Evolutionary conservation across 2,888 invertebrate genomes (phyloP), one percentile per base, ranked within the genome.

Genomic region (Chaetoderma sp.): DNA sequence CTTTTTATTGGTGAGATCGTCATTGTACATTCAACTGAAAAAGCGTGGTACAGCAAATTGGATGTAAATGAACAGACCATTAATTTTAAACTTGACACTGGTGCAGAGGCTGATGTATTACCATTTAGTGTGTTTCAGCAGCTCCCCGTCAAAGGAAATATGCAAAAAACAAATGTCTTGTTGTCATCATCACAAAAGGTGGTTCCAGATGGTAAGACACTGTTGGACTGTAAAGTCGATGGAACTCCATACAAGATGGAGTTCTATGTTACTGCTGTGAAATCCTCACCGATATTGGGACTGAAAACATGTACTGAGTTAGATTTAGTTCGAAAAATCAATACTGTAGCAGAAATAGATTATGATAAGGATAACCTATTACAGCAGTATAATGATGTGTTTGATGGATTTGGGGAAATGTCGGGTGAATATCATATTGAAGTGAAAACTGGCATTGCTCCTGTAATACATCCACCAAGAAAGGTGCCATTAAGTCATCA

Each of bases 81-180:
- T 21, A 42, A 61, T 50, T 68, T 68, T 44, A 65, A 68, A 58
- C 49, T 66, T 6, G 65, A 68, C 57, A 66, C 65, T 30, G 68
- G 62, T 30, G 62, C 62, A 13, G 60, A 66, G 32, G 59, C 61
- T n/a, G 67, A 72, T 44, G 39, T 67, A 8, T 55, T 72, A 23
- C 59, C 67, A 18, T 13, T 55, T 30, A 18, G 16, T 13, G 23
- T 52, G 4, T 62, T 39, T 25, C 16, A 44, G 3, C 61, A 59
- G 33, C 21, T 68, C 4, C 60, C 8, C 18, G 27, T 25, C 2
- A 32, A 23, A n/a, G n/a, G n/a, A n/a, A n/a, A n/a, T n/a, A n/a
- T n/a, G n/a, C n/a, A n/a, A n/a, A n/a, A n/a, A n/a, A 27, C 32
- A 60, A 23, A 42, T 73, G 47, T n/a, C n/a, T n/a, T n/a, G n/a